These are phyloP conservation scores for Xenopus borealis DNA, from an alignment of 2,113 vertebrate genomes.

Conservation along the genomic window DNA sequence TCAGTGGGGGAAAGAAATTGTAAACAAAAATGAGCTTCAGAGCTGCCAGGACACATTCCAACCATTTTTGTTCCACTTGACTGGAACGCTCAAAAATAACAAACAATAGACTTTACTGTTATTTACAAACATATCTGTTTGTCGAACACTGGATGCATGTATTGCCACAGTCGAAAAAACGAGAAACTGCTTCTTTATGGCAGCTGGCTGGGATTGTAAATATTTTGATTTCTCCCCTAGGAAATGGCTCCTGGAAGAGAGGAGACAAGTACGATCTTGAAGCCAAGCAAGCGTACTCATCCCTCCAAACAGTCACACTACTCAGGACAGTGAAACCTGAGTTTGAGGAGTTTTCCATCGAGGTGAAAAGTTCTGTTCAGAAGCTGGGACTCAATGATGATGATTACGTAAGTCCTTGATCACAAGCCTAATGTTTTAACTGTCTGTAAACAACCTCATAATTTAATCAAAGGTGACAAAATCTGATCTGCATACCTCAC, in stretches of 20 bases:
- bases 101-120: conserved; percentile 34
- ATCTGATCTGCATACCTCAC: conserved; percentile 43
- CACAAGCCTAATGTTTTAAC: conserved; percentile 26
- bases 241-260: conserved; percentile 92
- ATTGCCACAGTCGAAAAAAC: conserved; percentile 9
- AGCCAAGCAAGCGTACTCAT: conserved; percentile 84
- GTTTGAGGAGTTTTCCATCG: conserved; percentile 91
- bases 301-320: conserved; percentile 88
- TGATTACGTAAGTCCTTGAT: conserved; percentile 80
- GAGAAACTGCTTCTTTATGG: conserved; percentile 49
- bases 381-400: conserved; percentile 75
- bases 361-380: conserved; percentile 84
- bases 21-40: conserved; percentile 10
- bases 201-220: conserved; percentile 54
- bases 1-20: neutral
- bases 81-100: conserved; percentile 2
- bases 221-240: conserved; percentile 66
- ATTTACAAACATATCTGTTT: conserved; percentile 35
- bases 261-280: conserved; percentile 87
- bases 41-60: conserved; percentile 20
- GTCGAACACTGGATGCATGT: conserved; percentile 6
- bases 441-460: conserved; percentile 48
- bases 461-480: conserved; percentile 53
- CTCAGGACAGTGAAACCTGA: conserved; percentile 90
- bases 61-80: conserved; percentile 9